A percentile compares a stretch with the other conserved stretches of the same genome.
phyloP scores from a whole-genome alignment of 2,888 invertebrate genomes.

The Stenoptilia bipunctidactyla region DNA sequence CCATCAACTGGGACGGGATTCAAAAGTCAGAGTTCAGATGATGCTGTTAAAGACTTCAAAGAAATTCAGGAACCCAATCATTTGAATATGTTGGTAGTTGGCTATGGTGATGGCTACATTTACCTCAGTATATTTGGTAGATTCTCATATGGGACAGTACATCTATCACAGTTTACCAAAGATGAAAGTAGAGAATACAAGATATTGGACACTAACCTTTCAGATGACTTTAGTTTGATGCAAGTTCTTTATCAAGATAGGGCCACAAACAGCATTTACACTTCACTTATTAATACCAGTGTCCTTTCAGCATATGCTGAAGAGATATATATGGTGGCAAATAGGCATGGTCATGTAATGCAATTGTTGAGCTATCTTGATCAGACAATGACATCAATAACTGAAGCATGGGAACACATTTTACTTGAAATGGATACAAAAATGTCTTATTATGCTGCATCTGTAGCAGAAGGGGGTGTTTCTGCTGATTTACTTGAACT shows the following conservation, averaged over 20 bases:
- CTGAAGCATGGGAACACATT: slow-evolving; percentile 95
- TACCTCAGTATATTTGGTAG: slow-evolving; percentile 87
- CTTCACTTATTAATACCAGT: slow-evolving; percentile 69
- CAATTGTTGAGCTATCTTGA: slow-evolving; percentile 78
- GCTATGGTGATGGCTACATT: slow-evolving; percentile 79
- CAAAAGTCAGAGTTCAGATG: slow-evolving; percentile 62
- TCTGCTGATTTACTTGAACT: slow-evolving; percentile 93
- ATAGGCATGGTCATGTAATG: slow-evolving; percentile 80
- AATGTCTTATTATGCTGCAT: slow-evolving; percentile 87
- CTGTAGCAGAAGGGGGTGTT: slow-evolving; percentile 83
- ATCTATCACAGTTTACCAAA: slow-evolving; percentile 68
- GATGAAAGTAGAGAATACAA: slow-evolving; percentile 69
- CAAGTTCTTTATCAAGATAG: slow-evolving; percentile 74
- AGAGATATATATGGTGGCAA: slow-evolving; percentile 79
- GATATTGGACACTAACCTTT: slow-evolving; percentile 75
- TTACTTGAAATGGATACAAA: slow-evolving; percentile 94
- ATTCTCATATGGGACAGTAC: slow-evolving; percentile 81
- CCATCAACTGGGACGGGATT: slow-evolving; percentile 67
- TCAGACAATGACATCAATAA: slow-evolving; percentile 83
- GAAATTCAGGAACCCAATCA: slow-evolving; percentile 71
- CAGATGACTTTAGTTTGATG: slow-evolving; percentile 78
- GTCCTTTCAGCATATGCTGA: slow-evolving; percentile 75
- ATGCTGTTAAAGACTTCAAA: slow-evolving; percentile 70
- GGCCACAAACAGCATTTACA: slow-evolving; percentile 47
- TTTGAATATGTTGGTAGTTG: slow-evolving; percentile 84